These are phyloP conservation scores for Zeugodacus cucurbitae DNA, from an alignment of 1,140 invertebrate species.

Conservation along the genomic window DNA sequence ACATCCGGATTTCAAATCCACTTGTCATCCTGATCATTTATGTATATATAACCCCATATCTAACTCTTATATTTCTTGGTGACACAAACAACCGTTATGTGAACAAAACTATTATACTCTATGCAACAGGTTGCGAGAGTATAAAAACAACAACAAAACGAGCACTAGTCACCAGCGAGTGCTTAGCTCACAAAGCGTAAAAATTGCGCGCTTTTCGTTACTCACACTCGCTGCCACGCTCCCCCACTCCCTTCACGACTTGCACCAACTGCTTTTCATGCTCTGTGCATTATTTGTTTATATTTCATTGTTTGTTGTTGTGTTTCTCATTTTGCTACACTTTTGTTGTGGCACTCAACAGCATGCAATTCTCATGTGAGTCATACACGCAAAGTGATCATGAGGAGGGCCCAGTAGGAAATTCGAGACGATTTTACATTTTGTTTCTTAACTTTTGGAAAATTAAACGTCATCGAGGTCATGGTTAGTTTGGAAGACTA, in stretches of 20 bases:
- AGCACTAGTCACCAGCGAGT: background rate
- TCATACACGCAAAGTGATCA: background rate
- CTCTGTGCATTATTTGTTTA: background rate
- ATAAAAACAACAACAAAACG: background rate
- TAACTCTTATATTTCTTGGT: too few species aligned
- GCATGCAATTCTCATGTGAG: background rate
- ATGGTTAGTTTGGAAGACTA: too few species aligned
- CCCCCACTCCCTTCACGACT: background rate
- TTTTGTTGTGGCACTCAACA: background rate
- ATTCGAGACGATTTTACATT: background rate
- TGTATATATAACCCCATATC: too few species aligned
- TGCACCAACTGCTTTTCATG: background rate
- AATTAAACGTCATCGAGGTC: too few species aligned
- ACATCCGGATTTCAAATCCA: too few species aligned
- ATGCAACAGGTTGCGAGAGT: too few species aligned
- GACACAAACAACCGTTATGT: too few species aligned
- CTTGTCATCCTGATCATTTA: too few species aligned
- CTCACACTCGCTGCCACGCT: background rate
- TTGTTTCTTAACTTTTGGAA: too few species aligned
- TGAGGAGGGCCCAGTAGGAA: background rate
- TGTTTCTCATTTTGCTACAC: background rate
- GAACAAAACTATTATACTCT: too few species aligned
- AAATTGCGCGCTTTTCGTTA: background rate
- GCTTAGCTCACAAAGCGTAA: conserved; percentile 11
- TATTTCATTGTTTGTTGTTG: conserved; percentile 10